Base-by-base conservation (phyloP, 2,797 vertebrate genomes). In the Micromesistius poutassou region DNA sequence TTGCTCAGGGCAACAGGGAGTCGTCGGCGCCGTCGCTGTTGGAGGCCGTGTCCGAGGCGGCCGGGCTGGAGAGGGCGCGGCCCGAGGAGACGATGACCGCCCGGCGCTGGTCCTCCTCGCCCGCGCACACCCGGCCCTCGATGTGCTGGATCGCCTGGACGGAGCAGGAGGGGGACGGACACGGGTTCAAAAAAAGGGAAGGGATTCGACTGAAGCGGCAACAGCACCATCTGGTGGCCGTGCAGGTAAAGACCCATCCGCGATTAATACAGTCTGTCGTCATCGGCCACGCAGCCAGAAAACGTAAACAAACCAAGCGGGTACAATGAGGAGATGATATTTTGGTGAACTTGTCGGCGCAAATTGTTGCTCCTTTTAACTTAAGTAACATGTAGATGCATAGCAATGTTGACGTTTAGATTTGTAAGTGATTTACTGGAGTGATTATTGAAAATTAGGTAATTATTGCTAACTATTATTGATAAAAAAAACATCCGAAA, bases 121-220 rank as follows among this genome's bases (percentile, higher is more conserved):
- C 94, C 68, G 90, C 84, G 79, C 93, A 91, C 46, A 76, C 87
- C 77, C 95, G 96, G 79, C 96, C 97, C 91, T 99, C 98, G 0
- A 99, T 99, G 94, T 99, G 98, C 92, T 99, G 98, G 93, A 99
- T 99, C 0, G 98, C 98, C 98, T 99, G 87, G 0, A 76, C 22
- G 5, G 2, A 72, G 25, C 12, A 46, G 10, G 19, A 25, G 30
- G 16, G 16, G 16, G 30, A 22, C 3, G 10, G 19, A n/a, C 2
- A 12, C 28, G 55, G 7, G 25, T 0, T 5, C n/a, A n/a, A n/a
- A n/a, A 72, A 35, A 50, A 0, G 8, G 5, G 8, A 30, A 25
- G 30, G 6, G 42, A 14, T 68, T 12, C 14, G 8, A 72, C 30
- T 62, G 77, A 73, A 87, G 76, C 0, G 10, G 68, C 73, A 33